Percentiles rank a stretch among this genome's conserved stretches.
Evolutionary conservation across 2,113 vertebrate genomes (phyloP).

Genomic region (Tragelaphus strepsiceros): DNA sequence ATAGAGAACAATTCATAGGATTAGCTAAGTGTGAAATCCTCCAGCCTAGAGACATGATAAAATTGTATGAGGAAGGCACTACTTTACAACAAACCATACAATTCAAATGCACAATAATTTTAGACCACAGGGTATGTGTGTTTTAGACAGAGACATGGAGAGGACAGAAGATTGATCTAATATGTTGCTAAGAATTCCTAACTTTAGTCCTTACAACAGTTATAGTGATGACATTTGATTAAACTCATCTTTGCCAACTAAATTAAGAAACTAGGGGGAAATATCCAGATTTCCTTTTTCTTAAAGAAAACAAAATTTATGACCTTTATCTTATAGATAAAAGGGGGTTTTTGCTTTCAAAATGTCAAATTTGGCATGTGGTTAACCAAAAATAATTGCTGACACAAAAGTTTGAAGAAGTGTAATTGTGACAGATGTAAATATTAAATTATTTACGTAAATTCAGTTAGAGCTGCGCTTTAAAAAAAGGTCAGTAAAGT

Average conservation of each 20-base stretch:
- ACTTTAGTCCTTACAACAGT: background rate
- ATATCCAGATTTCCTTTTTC: constrained; percentile 10
- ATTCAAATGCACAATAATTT: background rate
- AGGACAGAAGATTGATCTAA: background rate
- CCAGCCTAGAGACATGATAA: background rate
- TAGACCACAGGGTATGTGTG: background rate
- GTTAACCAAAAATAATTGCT: constrained; percentile 36
- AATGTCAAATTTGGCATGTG: constrained; percentile 46
- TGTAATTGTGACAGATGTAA: constrained; percentile 21
- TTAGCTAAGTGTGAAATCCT: background rate
- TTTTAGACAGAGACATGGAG: background rate
- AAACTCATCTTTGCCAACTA: background rate
- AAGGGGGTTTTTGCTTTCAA: background rate
- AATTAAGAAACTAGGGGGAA: constrained; percentile 10
- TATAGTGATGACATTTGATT: background rate
- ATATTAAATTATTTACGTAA: constrained; percentile 5
- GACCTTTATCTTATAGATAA: constrained; percentile 20
- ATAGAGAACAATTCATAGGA: background rate
- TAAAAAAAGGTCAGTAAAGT: constrained; percentile 27
- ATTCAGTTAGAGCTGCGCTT: constrained; percentile 22
- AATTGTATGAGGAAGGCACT: background rate
- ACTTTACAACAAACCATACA: background rate
- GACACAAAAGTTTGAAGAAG: constrained; percentile 27
- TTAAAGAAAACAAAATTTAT: background rate
- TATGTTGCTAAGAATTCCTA: background rate